phyloP scores from a whole-genome alignment of 2,888 invertebrate genomes.

The Caenorhabditis sp. region DNA sequence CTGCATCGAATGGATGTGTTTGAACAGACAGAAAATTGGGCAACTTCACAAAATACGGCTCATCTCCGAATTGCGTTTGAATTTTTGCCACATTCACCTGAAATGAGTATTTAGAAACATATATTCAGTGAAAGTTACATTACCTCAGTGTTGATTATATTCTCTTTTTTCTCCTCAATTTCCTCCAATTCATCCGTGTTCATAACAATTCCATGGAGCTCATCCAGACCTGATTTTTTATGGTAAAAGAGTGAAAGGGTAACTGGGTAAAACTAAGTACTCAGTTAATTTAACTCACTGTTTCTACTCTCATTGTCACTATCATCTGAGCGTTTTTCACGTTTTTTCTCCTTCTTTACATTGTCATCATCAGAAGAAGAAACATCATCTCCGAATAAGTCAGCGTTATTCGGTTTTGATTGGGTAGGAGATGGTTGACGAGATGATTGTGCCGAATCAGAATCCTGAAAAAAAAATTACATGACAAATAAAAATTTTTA shows the following conservation, averaged over 20 bases:
- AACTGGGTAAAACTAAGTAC: too few relatives aligned
- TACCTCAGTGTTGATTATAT: slow-evolving; percentile 22
- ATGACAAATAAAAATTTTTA: neutral
- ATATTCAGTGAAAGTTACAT: neutral
- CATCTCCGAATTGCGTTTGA: slow-evolving; percentile 15
- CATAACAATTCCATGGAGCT: slow-evolving; percentile 44
- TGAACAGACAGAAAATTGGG: slow-evolving; percentile 98
- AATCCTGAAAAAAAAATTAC: slow-evolving; percentile 4
- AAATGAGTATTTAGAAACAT: neutral
- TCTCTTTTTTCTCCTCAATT: slow-evolving; percentile 17
- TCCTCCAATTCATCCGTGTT: slow-evolving; percentile 44
- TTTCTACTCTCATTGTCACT: neutral
- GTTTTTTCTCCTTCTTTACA: neutral
- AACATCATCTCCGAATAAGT: slow-evolving; percentile 45
- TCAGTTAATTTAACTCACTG: neutral
- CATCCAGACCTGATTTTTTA: slow-evolving; percentile 15
- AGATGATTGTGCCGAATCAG: slow-evolving; percentile 9
- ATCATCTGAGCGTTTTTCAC: too few relatives aligned
- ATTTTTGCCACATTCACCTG: slow-evolving; percentile 6
- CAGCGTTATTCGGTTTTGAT: neutral
- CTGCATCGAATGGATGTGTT: slow-evolving; percentile 91
- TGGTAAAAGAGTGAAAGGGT: too few relatives aligned
- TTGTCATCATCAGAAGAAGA: slow-evolving; percentile 16
- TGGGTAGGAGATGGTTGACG: neutral
- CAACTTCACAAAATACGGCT: slow-evolving; percentile 72